Evolutionary conservation across 2,113 vertebrate species (phyloP).

Genomic region (Ivindomyrus marchei): DNA sequence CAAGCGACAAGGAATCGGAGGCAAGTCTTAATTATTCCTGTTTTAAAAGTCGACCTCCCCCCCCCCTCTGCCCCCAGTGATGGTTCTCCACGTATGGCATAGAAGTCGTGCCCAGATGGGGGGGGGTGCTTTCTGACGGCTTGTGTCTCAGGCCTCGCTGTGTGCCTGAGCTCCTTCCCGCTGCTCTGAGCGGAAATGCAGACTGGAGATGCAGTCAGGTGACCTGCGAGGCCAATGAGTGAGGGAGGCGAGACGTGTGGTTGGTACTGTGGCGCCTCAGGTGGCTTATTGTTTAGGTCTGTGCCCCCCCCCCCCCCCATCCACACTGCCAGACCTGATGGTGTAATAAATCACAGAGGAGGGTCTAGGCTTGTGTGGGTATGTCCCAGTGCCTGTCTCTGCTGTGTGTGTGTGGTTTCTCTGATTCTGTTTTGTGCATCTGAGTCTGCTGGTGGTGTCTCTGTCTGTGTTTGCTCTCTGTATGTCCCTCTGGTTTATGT

Average conservation of each 20-base stretch:
- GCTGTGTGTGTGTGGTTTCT: neutral
- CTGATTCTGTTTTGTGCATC: neutral
- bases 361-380: neutral
- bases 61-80: neutral
- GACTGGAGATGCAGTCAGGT: slow-evolving; percentile 2
- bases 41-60: neutral
- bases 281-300: slow-evolving; percentile 16
- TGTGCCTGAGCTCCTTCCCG: too few species aligned
- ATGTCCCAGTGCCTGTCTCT: neutral
- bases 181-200: neutral
- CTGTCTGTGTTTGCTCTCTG: neutral
- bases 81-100: neutral
- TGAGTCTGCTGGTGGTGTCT: neutral
- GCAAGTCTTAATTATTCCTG: slow-evolving; percentile 50
- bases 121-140: neutral
- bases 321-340: slow-evolving; percentile 30
- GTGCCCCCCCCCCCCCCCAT: slow-evolving; percentile 18
- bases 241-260: neutral
- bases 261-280: neutral
- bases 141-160: neutral
- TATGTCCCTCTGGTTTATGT: slow-evolving; percentile 5
- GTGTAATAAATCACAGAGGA: slow-evolving; percentile 39
- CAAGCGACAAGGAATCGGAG: slow-evolving; percentile 97
- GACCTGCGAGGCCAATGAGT: neutral
- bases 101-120: neutral